Conservation (phyloP, 2,888 invertebrate genomes). For the Nomada flava region DNA sequence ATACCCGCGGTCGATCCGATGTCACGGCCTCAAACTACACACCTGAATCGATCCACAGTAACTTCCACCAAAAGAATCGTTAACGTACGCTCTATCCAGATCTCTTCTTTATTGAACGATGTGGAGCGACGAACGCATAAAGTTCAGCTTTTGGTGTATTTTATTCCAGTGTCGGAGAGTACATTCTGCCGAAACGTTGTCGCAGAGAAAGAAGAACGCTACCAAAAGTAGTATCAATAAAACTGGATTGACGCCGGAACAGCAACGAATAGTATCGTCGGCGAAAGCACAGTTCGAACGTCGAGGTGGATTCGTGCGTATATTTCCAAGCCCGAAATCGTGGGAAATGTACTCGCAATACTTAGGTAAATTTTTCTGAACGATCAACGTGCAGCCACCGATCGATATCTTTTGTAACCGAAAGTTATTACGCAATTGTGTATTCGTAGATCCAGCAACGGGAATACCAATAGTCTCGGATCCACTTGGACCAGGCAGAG, state of each 20-base stretch:
- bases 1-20: slow-evolving; percentile 91
- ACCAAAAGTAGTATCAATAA: slow-evolving; percentile 83
- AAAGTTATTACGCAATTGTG: not conserved
- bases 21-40: slow-evolving; percentile 84
- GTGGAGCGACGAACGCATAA: no score
- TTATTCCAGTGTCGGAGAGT: slow-evolving; percentile 88
- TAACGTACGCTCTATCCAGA: slow-evolving; percentile 72
- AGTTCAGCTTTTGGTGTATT: not conserved
- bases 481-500: slow-evolving; percentile 80
- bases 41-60: slow-evolving; percentile 72
- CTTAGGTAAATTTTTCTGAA: slow-evolving; percentile 85
- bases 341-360: slow-evolving; percentile 94
- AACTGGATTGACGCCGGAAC: slow-evolving; percentile 89
- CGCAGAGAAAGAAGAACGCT: slow-evolving; percentile 78
- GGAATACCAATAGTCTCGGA: slow-evolving; percentile 88
- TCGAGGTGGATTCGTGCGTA: slow-evolving; percentile 94
- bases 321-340: slow-evolving; percentile 95
- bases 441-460: slow-evolving; percentile 87
- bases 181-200: slow-evolving; percentile 90
- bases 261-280: slow-evolving; percentile 90
- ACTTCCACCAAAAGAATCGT: slow-evolving; percentile 77
- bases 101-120: no score
- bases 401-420: not conserved
- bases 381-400: no score
- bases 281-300: slow-evolving; percentile 92